Evolutionary conservation across 1,140 invertebrate species (phyloP), one percentile per base, ranked within the genome.

Genomic region (Temnothorax nylanderi): DNA sequence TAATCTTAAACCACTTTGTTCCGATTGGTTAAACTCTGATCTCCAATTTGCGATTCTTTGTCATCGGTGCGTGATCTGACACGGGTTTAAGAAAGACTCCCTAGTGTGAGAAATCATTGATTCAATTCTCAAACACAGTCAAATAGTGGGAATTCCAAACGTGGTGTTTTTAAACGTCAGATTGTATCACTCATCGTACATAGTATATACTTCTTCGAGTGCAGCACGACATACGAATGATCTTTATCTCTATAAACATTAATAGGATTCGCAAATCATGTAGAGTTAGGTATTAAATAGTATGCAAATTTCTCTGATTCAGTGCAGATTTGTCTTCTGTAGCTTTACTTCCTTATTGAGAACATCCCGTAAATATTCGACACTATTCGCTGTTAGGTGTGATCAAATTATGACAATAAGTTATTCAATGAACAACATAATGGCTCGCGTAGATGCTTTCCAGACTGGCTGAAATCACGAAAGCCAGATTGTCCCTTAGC

Each of bases 391-490:
- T 62, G 44, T 82, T 89, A 89, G 89, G 1, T 58, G 58, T 77
- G 16, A 78, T 78, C 51, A 26, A 85, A 51, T 54, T 62, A 85
- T 26, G 37, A 89, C 64, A 85, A 86, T 88, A 87, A 85, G 89
- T 94, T 91, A 97, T 92, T 97, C 96, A 92, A 97, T 95, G 94
- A 97, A 96, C 89, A 97, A 94, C 89, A 95, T 96, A 97, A 92
- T 96, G 96, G 94, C 96, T 97, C 88, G 96, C 96, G 94, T 97
- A 97, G 87, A 96, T 96, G 94, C 96, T 97, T 88, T 96, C 96
- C 87, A 97, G 93, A 88, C 96, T 95, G 96, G 96, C 85, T 96
- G 94, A 96, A 95, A 96, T 96, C 91, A 93, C 90, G 87, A 92
- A 96, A 95, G 92, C 94, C 95, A 93, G 96, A 91, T 92, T 94